Base-by-base conservation (phyloP, 2,113 vertebrate genomes). In the Tinamus guttatus region DNA sequence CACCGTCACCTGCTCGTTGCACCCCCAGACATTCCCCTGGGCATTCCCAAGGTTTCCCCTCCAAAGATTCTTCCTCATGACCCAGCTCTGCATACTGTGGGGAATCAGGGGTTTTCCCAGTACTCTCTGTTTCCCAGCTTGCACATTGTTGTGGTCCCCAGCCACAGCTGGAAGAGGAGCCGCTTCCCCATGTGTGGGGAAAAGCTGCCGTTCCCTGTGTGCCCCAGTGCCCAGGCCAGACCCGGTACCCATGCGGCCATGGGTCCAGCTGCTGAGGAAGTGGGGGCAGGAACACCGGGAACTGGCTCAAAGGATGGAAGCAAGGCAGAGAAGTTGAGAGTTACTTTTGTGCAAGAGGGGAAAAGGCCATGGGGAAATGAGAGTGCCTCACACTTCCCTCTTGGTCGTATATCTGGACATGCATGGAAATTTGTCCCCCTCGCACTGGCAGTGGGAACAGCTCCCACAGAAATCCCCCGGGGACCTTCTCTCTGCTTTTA, bases 1-100 rank as follows among this genome's bases (percentile, higher is more conserved):
- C n/a, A n/a, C n/a, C n/a, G n/a, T n/a, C n/a, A n/a, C n/a, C 16
- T 3, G 43, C 32, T 38, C 0, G 0, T 77, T 65, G 54, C n/a
- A 83, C 64, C 47, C 76, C 83, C 70, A 60, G 65, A 40, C n/a
- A 86, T 71, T 47, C 76, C 90, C 67, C 64, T 24, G 92, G 83
- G 14, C 4, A 63, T 64, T 11, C 90, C 89, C 56, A 5, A 47
- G 41, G 60, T 0, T 89, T 90, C 86, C 8, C 49, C 90, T 83
- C 71, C 11, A n/a, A 9, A 94, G 30, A 93, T 24, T 40, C 59
- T 54, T 47, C 49, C 40, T 73, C 5, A 1, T 0, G 30, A 15
- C 56, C 17, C 10, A 15, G 16, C 54, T 32, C 16, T 32, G 30
- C 54, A 5, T 58, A 28, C 54, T 45, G 27, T 25, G 78, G 76